A percentile compares a stretch with the other conserved stretches of the same genome.
Evolutionary conservation across 2,797 vertebrate genomes (phyloP).

Genomic region (Galaxias olidus): DNA sequence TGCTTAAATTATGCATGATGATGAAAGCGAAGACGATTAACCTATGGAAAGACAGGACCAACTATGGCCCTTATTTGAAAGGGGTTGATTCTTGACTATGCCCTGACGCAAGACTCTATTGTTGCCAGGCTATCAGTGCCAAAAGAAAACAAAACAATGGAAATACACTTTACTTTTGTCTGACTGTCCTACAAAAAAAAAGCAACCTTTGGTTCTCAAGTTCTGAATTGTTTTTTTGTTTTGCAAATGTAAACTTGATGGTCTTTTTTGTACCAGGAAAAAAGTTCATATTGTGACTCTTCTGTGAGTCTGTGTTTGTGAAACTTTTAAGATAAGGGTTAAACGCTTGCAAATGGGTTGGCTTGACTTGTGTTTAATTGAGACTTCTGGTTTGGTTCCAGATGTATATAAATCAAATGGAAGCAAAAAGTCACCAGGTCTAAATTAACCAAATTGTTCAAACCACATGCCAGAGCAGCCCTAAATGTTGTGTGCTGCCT

Average conservation of each 20-base stretch:
- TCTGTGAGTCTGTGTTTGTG: constrained; percentile 37
- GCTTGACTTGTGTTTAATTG: no score
- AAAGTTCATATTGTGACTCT: constrained; percentile 34
- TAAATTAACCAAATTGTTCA: no score
- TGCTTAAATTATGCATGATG: constrained; percentile 48
- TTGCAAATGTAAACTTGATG: constrained; percentile 20
- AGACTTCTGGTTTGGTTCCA: no score
- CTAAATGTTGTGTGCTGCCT: constrained; percentile 19
- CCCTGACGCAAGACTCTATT: constrained; percentile 38
- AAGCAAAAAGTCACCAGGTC: no score
- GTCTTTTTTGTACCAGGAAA: constrained; percentile 18
- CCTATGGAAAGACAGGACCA: constrained; percentile 48
- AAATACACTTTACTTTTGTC: constrained; percentile 25
- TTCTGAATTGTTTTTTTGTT: constrained; percentile 44
- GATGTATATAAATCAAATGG: no score
- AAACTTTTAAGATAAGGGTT: constrained; percentile 41
- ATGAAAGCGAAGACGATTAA: constrained; percentile 37
- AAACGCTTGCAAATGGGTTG: constrained; percentile 19
- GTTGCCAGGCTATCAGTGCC: constrained; percentile 49
- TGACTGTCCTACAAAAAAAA: constrained; percentile 51
- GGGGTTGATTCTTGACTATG: constrained; percentile 27
- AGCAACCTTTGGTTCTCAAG: constrained; percentile 46
- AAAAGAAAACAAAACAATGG: constrained; percentile 46
- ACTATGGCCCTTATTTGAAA: constrained; percentile 34
- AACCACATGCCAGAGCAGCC: no score